These are phyloP conservation scores for Sesia apiformis DNA, from an alignment of 2,888 invertebrate genomes.

Conservation along the genomic window DNA sequence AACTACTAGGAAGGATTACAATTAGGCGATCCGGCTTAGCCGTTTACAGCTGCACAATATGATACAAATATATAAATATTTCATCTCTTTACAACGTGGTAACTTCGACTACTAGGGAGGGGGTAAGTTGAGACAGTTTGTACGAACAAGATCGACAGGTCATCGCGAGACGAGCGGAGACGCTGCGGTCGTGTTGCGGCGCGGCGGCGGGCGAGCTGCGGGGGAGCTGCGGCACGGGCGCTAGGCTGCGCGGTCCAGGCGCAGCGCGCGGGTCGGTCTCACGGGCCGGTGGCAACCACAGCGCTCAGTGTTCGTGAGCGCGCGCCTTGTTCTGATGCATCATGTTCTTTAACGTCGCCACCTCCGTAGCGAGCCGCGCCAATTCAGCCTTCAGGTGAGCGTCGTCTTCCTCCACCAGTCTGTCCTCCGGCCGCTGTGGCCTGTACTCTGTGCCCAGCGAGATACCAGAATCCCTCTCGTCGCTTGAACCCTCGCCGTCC, in stretches of 20 bases:
- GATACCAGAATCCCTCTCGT: constrained; percentile 92
- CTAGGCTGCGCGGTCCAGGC: constrained; percentile 35
- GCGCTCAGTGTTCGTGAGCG: constrained; percentile 63
- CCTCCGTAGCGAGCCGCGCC: constrained; percentile 91
- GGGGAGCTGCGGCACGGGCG: constrained; percentile 12
- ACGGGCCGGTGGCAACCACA: constrained; percentile 7
- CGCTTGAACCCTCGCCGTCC: constrained; percentile 93
- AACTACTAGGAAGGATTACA: constrained; percentile 65
- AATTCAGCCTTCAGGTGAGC: constrained; percentile 89
- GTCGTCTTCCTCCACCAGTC: constrained; percentile 75
- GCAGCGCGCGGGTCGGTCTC: constrained; percentile 17
- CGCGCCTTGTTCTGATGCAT: constrained; percentile 78
- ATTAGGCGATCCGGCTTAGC: constrained; percentile 60
- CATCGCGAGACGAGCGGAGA: constrained; percentile 1
- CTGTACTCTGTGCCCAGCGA: constrained; percentile 84
- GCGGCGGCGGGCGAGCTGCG: constrained; percentile 14
- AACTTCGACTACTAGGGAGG: constrained; percentile 57
- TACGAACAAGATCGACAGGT: constrained; percentile 42
- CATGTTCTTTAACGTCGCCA: constrained; percentile 90
- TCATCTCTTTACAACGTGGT: constrained; percentile 67
- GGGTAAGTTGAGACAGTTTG: constrained; percentile 49
- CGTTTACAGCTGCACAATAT: constrained; percentile 66
- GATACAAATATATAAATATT: constrained; percentile 47
- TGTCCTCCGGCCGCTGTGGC: constrained; percentile 49
- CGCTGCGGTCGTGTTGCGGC: constrained; percentile 8